Conservation (phyloP, 1,140 invertebrate species). For the Campoletis sonorensis region DNA sequence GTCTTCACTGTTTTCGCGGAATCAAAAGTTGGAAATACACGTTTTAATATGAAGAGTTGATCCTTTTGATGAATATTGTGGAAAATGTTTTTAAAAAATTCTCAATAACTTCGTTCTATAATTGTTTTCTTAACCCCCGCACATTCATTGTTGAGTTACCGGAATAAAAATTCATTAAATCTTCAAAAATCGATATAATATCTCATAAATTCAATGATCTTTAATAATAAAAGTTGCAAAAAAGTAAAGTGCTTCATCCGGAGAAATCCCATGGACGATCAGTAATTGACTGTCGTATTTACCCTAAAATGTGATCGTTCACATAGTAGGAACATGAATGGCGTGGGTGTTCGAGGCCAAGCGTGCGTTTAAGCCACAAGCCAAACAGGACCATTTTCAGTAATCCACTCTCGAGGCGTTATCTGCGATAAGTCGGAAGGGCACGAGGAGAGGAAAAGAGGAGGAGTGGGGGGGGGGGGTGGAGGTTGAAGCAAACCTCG, state of each 20-base stretch:
- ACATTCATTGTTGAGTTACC: too few relatives aligned
- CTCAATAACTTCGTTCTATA: too few relatives aligned
- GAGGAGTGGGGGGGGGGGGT: neutral
- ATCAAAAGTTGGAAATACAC: too few relatives aligned
- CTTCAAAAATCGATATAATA: neutral
- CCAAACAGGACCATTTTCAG: constrained; percentile 60
- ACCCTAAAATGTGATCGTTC: neutral
- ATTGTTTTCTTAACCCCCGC: too few relatives aligned
- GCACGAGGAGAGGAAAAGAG: too few relatives aligned
- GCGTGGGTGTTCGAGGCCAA: neutral
- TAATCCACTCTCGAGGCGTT: constrained; percentile 62
- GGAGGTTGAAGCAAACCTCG: neutral
- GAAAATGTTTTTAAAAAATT: too few relatives aligned
- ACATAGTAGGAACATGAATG: neutral
- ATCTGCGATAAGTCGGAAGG: constrained; percentile 53
- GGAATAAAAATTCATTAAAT: too few relatives aligned
- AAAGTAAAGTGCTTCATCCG: neutral
- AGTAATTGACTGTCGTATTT: neutral
- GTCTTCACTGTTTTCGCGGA: too few relatives aligned
- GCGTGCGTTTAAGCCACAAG: constrained; percentile 57
- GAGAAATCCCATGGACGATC: neutral
- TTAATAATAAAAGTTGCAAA: neutral
- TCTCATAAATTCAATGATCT: neutral
- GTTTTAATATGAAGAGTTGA: too few relatives aligned
- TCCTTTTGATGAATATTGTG: too few relatives aligned